Base-by-base conservation (phyloP, 2,888 invertebrate genomes). In the Drosophila merina region DNA sequence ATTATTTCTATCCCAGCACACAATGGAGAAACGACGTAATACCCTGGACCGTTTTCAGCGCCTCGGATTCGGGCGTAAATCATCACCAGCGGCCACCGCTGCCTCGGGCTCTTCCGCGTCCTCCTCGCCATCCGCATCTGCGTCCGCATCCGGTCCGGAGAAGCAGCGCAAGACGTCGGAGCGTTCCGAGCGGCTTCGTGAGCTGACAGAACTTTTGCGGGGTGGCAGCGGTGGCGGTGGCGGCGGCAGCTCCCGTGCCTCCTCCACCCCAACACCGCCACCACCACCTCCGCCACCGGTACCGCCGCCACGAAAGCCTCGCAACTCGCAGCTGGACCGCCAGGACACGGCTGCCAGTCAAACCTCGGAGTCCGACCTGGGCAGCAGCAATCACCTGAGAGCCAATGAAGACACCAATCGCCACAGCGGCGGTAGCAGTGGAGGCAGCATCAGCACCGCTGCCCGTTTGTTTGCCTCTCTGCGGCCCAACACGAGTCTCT, bases 21-120 rank as follows among this genome's bases (percentile, higher is more conserved):
- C 79, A 77, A 92, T 92, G 92, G 92, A 92, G 69, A 92, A 91
- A 83, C 89, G 90, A 72, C 90, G 90, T 74, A 94, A 95, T 94
- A 95, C 95, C 91, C 95, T 96, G 95, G 96, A 96, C 93, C 95
- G 96, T 86, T 93, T 96, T 92, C 95, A 95, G 91, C 95, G 95
- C 92, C 94, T 95, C 92, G 95, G 96, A 91, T 95, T 95, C 93
- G 95, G 94, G 87, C 91, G 91, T 58, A 89, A 88, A 74, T 89
- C 91, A 60, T 86, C 90, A 31, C 77, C 90, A 58, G 60, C 87
- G 6, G 69, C 55, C 3, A 9, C 59, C n/a, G 14, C 67, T 10
- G 76, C 70, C 33, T 30, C 57, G n/a, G 75, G 64, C 57, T 48
- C 78, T 49, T 26, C 57, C 26, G 20, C 58, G 57, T 38, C 14